Evolutionary conservation across 2,888 invertebrate species (phyloP), one percentile per base, ranked within the genome.

Genomic region (Rhagonycha lutea): DNA sequence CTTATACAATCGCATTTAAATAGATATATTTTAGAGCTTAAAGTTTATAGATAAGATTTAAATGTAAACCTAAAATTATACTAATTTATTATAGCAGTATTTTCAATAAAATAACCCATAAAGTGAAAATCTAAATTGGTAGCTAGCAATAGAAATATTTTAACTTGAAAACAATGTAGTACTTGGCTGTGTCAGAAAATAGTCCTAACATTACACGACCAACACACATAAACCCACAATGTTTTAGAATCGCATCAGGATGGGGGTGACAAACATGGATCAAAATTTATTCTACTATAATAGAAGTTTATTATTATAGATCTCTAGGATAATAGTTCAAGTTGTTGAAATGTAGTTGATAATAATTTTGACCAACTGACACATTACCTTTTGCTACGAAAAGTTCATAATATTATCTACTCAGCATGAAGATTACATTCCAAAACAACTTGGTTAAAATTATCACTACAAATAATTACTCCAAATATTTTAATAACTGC

Each of bases 1-100:
- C 63, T 65, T 65, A 65, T 65, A 65, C 23, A 65, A 65, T 26
- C 63, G 63, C 63, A 65, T 65, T 18, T 65, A 65, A 65, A 65
- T 65, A 65, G 63, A 65, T 65, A 65, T 24, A 65, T 65, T 65
- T 65, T 65, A 65, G 63, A 47, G 47, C 47, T 47, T 47, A 47
- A 47, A 47, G 47, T 47, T 47, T 47, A 47, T 47, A 47, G 47
- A 47, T 47, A 47, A 47, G 47, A 47, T 47, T 47, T 47, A 47
- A 47, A 47, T 47, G 47, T 47, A 47, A 47, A 47, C 47, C 47
- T 47, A 47, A 47, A 47, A 47, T 47, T 47, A 47, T 47, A 47
- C 47, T 47, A 47, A 47, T 47, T n/a, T 47, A 47, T 47, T 47
- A 47, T 47, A 47, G n/a, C 47, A 47, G 47, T n/a, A 47, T 47